A percentile compares a stretch with the other conserved stretches of the same genome.
These are phyloP conservation scores for Zoanthus solanderi DNA, from an alignment of 92 coral and sea anemone genomes.

Conservation along the genomic window DNA sequence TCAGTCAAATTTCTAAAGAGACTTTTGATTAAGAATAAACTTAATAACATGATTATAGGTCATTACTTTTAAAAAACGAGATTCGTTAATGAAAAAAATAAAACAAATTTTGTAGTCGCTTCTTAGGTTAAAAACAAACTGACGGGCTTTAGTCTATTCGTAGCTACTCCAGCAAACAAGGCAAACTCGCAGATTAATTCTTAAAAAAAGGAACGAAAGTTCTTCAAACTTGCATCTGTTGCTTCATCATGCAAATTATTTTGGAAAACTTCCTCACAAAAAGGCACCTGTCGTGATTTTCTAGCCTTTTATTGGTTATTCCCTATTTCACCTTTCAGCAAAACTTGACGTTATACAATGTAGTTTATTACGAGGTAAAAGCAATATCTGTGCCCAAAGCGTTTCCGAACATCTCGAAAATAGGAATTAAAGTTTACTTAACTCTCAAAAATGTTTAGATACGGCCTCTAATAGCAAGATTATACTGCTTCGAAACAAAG, in stretches of 20 bases:
- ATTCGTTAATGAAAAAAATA: neutral
- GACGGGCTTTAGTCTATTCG: neutral
- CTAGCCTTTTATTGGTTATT: constrained; percentile 23
- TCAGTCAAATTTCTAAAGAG: neutral
- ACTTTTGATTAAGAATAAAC: neutral
- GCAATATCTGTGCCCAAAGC: neutral
- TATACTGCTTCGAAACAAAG: constrained; percentile 12
- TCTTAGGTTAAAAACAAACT: neutral
- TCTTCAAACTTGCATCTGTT: constrained; percentile 21
- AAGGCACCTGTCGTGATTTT: constrained; percentile 9
- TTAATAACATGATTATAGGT: neutral
- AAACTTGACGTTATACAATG: neutral
- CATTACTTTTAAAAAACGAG: neutral
- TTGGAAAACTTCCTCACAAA: constrained; percentile 8
- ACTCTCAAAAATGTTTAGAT: constrained; percentile 41
- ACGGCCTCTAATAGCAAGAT: constrained; percentile 32
- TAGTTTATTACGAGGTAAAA: constrained; percentile 4
- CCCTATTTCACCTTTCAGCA: constrained; percentile 17
- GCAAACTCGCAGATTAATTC: neutral
- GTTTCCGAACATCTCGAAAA: constrained; percentile 39
- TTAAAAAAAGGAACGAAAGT: neutral
- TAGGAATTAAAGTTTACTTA: constrained; percentile 42
- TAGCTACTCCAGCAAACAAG: neutral
- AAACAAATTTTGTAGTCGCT: neutral
- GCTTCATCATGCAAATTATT: constrained; percentile 20